Conservation (phyloP, 2,888 invertebrate genomes). For the Chrysodeixis includens region DNA sequence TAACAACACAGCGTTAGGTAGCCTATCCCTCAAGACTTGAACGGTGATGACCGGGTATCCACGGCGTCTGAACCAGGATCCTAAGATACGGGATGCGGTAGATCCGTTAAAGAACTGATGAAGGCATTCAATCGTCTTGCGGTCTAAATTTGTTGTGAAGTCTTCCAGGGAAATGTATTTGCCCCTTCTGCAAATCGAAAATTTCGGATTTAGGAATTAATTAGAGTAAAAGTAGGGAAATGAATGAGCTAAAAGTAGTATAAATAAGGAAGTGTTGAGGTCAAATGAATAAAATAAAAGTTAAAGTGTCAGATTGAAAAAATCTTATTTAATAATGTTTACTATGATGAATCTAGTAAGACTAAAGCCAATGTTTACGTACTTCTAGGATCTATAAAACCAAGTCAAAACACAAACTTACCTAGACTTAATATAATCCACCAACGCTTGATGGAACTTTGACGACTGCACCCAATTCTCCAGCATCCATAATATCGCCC, state of each 20-base stretch:
- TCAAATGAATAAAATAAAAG: too few species aligned
- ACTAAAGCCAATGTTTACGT: too few species aligned
- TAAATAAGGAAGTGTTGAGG: too few species aligned
- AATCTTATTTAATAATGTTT: too few species aligned
- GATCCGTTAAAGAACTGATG: slow-evolving; percentile 83
- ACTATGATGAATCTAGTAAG: too few species aligned
- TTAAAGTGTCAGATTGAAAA: too few species aligned
- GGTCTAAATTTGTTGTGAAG: slow-evolving; percentile 75
- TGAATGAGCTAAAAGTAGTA: too few species aligned
- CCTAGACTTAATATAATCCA: slow-evolving; percentile 79
- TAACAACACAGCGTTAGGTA: slow-evolving; percentile 76
- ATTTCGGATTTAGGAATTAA: too few species aligned
- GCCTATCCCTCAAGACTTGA: slow-evolving; percentile 76
- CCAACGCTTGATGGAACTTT: slow-evolving; percentile 74
- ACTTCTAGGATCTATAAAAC: too few species aligned
- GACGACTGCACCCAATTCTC: slow-evolving; percentile 83
- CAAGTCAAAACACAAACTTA: too few species aligned
- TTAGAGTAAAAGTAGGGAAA: too few species aligned
- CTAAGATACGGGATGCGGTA: slow-evolving; percentile 83
- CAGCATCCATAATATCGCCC: slow-evolving; percentile 84
- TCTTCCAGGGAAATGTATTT: slow-evolving; percentile 76
- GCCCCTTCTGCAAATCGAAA: slow-evolving; percentile 75
- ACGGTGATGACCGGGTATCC: slow-evolving; percentile 91
- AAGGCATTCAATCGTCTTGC: slow-evolving; percentile 79
- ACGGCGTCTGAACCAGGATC: slow-evolving; percentile 91